Conservation (phyloP, 2,888 invertebrate species). For the Cosmorhoe ocellata region DNA sequence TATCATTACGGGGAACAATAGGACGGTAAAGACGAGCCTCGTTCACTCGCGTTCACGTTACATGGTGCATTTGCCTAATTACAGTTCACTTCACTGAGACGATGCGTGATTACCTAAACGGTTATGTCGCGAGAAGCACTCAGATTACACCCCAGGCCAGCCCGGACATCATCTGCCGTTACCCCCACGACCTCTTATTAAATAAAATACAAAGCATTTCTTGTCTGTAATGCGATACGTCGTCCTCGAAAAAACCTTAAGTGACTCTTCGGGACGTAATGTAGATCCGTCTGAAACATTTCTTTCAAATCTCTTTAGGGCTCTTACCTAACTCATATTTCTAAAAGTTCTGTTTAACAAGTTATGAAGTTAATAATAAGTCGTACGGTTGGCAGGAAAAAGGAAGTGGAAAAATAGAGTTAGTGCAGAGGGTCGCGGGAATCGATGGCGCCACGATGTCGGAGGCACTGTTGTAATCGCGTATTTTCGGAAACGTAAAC, state of each 20-base stretch:
- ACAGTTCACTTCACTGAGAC: slow-evolving; percentile 72
- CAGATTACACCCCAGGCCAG: slow-evolving; percentile 50
- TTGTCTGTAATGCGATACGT: slow-evolving; percentile 48
- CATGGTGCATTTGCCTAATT: slow-evolving; percentile 79
- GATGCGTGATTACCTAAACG: slow-evolving; percentile 71
- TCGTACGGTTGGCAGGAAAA: slow-evolving; percentile 60
- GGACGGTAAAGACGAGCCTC: slow-evolving; percentile 42
- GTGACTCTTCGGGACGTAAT: slow-evolving; percentile 46
- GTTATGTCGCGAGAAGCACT: slow-evolving; percentile 60
- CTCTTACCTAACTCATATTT: slow-evolving; percentile 69
- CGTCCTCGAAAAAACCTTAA: slow-evolving; percentile 45
- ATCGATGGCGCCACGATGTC: slow-evolving; percentile 63
- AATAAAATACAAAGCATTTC: slow-evolving; percentile 54
- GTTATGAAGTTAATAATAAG: slow-evolving; percentile 74
- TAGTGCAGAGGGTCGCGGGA: slow-evolving; percentile 55
- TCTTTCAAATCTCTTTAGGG: slow-evolving; percentile 61
- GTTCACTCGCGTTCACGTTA: slow-evolving; percentile 55
- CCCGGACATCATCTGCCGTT: slow-evolving; percentile 49
- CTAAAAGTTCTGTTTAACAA: slow-evolving; percentile 73
- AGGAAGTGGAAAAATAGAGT: slow-evolving; percentile 68
- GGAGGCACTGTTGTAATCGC: slow-evolving; percentile 36
- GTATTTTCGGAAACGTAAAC: slow-evolving; percentile 46
- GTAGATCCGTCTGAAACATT: slow-evolving; percentile 51
- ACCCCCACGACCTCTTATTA: slow-evolving; percentile 49
- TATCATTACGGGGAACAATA: slow-evolving; percentile 77